Base-by-base conservation (phyloP, 2,113 vertebrate genomes). In the Urocolius indicus region DNA sequence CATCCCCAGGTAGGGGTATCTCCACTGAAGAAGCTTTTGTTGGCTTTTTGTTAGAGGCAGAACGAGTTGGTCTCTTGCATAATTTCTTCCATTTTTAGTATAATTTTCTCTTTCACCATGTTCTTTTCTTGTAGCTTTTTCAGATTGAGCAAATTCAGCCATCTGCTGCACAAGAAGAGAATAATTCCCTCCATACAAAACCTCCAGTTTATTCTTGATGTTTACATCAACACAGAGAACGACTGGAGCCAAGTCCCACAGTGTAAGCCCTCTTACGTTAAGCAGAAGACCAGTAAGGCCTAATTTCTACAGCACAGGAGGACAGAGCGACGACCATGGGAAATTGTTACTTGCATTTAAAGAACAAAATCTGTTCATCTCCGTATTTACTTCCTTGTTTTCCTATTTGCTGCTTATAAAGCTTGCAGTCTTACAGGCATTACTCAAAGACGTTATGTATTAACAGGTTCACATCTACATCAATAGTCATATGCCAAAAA, bases 91-190 rank as follows among this genome's bases (percentile, higher is more conserved):
- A 66, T 76, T 94, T 94, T 84, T 58, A 94, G 87, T 21, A 54
- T 15, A 30, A 81, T 82, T 96, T 82, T 76, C n/a, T 57, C 43
- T 83, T 94, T 73, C 48, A 55, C 62, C 63, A 58, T 30, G 13
- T 81, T 48, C 34, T 92, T 93, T 21, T 69, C 62, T 65, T 76
- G 32, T 27, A 80, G 59, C 38, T 95, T 69, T 62, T 93, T 63
- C 65, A 68, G 63, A 79, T 54, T 58, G 68, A 55, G 68, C 41
- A 86, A 73, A 88, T 80, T 74, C 58, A 84, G 43, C 52, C 49
- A 93, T 68, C 57, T 94, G 87, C 82, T 91, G 61, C 49, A 58
- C 55, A 73, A 91, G 32, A 83, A 76, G 86, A 90, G 7, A 83
- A 92, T 59, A 41, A 94, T 95, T 24, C 72, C 29, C 52, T 45